phyloP scores from a whole-genome alignment of 2,888 invertebrate species.

The Drosophila barbarae region DNA sequence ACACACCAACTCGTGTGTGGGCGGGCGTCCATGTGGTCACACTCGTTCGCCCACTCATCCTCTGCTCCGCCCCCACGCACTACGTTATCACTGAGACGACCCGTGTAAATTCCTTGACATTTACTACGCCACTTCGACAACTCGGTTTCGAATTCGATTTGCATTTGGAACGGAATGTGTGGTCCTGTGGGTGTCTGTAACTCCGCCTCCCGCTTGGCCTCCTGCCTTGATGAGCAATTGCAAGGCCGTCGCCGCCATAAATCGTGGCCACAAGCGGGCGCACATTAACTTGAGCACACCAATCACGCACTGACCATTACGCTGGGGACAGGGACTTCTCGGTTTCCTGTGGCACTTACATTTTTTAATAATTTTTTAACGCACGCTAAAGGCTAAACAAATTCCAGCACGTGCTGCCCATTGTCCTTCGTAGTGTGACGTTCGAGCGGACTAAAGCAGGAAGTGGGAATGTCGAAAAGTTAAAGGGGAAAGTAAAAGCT shows the following conservation, averaged over 20 bases:
- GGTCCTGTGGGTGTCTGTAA: conserved; percentile 18
- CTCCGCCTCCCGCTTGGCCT: not conserved
- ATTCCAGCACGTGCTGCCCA: conserved; percentile 42
- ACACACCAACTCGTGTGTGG: conserved; percentile 27
- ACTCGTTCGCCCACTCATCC: conserved; percentile 1
- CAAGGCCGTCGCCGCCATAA: conserved; percentile 47
- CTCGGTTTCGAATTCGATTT: conserved; percentile 67
- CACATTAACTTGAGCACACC: conserved; percentile 25
- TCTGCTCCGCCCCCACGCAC: conserved; percentile 23
- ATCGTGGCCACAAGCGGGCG: conserved; percentile 32
- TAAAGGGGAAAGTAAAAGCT: conserved; percentile 19
- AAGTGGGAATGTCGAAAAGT: conserved; percentile 15
- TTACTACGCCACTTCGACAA: conserved; percentile 68
- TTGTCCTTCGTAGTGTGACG: conserved; percentile 39
- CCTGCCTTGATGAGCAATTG: conserved; percentile 15
- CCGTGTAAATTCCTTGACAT: conserved; percentile 76
- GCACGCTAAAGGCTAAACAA: conserved; percentile 32
- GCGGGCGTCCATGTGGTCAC: conserved; percentile 21
- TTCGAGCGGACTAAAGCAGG: conserved; percentile 10
- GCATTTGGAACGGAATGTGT: conserved; percentile 53
- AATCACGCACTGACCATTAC: conserved; percentile 58
- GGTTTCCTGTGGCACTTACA: conserved; percentile 19
- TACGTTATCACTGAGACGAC: conserved; percentile 53
- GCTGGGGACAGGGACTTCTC: not conserved
- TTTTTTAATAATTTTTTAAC: conserved; percentile 35